Conservation (phyloP, 2,888 invertebrate species). For the Acanthococcus lagerstroemiae region DNA sequence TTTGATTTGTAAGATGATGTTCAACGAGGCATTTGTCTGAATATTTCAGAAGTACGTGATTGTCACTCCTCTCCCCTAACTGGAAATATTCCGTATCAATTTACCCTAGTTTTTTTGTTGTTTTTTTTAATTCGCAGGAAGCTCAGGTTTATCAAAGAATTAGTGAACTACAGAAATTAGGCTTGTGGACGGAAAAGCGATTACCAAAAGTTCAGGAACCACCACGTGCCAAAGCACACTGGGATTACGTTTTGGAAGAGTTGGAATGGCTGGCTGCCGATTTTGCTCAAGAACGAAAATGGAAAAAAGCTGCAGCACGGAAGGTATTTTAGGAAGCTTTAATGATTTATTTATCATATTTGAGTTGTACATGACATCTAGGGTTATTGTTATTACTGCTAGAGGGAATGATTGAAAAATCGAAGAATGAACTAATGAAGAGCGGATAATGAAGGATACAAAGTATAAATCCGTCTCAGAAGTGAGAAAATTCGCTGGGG, state of each 20-base stretch:
- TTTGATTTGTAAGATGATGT: too few relatives aligned
- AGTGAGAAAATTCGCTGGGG: too few relatives aligned
- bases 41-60: neutral
- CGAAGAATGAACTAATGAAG: too few relatives aligned
- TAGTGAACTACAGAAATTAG: slow-evolving; percentile 82
- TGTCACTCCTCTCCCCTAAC: neutral
- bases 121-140: slow-evolving; percentile 51
- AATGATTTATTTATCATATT: neutral
- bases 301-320: slow-evolving; percentile 92
- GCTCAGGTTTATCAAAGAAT: slow-evolving; percentile 89
- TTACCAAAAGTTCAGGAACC: slow-evolving; percentile 88
- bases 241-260: slow-evolving; percentile 97
- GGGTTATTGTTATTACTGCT: too few relatives aligned
- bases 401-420: too few relatives aligned
- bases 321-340: slow-evolving; percentile 47
- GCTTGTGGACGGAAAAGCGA: slow-evolving; percentile 86
- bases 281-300: slow-evolving; percentile 93
- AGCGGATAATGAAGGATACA: too few relatives aligned
- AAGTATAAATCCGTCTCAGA: too few relatives aligned
- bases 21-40: neutral
- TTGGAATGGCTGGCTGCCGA: slow-evolving; percentile 98
- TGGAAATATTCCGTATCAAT: neutral
- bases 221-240: slow-evolving; percentile 82
- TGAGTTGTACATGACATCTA: neutral
- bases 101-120: neutral